Conservation (phyloP, 2,797 vertebrate species). For the Syncerus caffer region DNA sequence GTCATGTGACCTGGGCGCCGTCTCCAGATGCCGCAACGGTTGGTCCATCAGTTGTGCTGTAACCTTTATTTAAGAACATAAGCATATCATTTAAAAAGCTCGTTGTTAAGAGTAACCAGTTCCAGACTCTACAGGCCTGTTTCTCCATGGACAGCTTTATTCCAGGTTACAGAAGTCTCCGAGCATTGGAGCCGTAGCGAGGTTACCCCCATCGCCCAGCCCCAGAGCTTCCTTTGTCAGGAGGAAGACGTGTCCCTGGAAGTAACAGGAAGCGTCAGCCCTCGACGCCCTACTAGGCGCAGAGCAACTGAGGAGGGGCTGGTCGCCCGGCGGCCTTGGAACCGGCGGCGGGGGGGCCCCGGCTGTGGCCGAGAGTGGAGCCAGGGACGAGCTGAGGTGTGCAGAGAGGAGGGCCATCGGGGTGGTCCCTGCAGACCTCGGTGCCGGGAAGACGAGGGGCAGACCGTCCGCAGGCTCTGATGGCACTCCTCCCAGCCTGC, state of each 20-base stretch:
- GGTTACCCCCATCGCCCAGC: too few relatives aligned
- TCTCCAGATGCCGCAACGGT: too few relatives aligned
- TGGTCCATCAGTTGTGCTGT: neutral
- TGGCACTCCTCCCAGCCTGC: neutral
- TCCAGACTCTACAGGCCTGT: neutral
- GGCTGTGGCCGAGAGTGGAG: neutral
- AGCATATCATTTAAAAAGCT: fast-evolving
- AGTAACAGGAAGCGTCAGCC: neutral
- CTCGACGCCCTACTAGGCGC: fast-evolving
- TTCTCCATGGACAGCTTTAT: neutral
- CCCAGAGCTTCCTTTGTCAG: neutral
- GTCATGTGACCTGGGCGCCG: fast-evolving
- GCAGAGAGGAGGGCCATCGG: neutral
- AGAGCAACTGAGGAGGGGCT: neutral
- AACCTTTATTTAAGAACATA: neutral
- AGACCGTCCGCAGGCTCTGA: fast-evolving
- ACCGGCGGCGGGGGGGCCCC: fast-evolving
- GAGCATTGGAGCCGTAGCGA: neutral
- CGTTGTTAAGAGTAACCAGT: neutral
- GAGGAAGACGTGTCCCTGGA: neutral
- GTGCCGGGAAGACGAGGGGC: neutral
- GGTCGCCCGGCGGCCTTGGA: fast-evolving
- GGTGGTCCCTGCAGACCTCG: neutral
- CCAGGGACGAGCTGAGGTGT: neutral
- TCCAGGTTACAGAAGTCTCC: neutral